These are phyloP conservation scores for Sebastes kiyomatsui DNA, from an alignment of 2,797 vertebrate species.

Conservation along the genomic window DNA sequence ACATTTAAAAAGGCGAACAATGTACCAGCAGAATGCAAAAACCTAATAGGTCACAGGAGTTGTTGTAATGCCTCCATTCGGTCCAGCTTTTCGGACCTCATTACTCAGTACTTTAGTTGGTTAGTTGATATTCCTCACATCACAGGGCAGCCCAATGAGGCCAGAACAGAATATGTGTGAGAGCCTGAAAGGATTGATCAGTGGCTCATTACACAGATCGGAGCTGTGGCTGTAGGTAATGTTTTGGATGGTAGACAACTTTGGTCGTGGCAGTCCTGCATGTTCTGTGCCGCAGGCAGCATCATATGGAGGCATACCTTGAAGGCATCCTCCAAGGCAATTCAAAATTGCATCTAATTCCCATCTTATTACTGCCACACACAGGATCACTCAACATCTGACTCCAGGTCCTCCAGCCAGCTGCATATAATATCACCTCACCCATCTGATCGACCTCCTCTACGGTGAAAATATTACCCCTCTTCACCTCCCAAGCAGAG, in stretches of 20 bases:
- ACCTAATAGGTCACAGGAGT: conserved; percentile 14
- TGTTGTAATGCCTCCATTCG: conserved; percentile 10
- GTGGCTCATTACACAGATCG: conserved; percentile 39
- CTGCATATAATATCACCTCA: conserved; percentile 22
- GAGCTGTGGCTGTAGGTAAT: conserved; percentile 10
- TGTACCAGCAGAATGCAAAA: conserved; percentile 16
- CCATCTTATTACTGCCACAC: conserved; percentile 41
- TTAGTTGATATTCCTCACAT: conserved; percentile 47
- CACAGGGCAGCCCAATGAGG: conserved; percentile 21
- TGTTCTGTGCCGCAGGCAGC: conserved; percentile 27
- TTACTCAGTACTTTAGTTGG: conserved; percentile 55
- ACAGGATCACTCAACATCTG: conserved; percentile 36
- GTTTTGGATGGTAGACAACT: not conserved
- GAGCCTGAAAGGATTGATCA: conserved; percentile 54
- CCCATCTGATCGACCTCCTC: conserved; percentile 4
- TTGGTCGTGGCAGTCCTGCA: conserved; percentile 5
- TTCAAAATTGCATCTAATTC: conserved; percentile 46
- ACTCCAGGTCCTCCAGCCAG: conserved; percentile 8
- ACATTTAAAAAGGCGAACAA: conserved; percentile 25
- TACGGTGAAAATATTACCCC: not conserved
- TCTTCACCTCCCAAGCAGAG: not conserved
- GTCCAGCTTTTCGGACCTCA: conserved; percentile 30
- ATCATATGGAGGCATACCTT: conserved; percentile 30
- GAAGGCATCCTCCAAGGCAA: conserved; percentile 48
- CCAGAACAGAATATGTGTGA: not conserved